Conservation (phyloP, 2,113 vertebrate species). For the Trochalopteron elliotii region DNA sequence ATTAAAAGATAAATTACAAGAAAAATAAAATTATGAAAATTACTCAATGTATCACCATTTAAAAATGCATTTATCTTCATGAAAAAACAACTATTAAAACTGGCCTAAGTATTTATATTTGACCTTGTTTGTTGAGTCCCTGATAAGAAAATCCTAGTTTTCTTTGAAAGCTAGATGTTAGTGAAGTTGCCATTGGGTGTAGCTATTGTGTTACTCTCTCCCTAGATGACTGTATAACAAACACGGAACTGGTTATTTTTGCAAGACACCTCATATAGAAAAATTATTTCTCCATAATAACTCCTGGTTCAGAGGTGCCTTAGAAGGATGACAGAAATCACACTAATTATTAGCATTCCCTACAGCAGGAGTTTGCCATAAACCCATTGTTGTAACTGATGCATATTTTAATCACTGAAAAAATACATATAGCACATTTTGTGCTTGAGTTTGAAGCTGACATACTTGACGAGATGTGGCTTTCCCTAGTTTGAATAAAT, state of each 20-base stretch:
- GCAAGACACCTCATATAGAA: not conserved
- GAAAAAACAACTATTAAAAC: not conserved
- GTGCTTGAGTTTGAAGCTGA: conserved; percentile 6
- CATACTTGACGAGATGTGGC: conserved; percentile 1
- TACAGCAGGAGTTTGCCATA: not conserved
- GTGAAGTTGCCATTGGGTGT: conserved; percentile 54
- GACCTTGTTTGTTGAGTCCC: not conserved
- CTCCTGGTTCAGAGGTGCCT: not conserved
- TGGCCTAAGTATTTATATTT: not conserved
- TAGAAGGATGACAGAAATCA: conserved; percentile 16
- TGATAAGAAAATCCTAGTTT: not conserved
- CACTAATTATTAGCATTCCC: conserved; percentile 3
- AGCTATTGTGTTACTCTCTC: conserved; percentile 45
- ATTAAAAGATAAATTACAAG: not conserved
- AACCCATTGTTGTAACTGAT: not conserved
- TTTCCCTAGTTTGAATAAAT: conserved; percentile 52
- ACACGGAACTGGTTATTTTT: not conserved
- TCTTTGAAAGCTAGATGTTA: not conserved
- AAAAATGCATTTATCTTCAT: not conserved
- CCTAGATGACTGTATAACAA: not conserved
- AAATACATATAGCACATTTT: not conserved
- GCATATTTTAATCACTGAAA: not conserved
- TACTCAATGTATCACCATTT: not conserved
- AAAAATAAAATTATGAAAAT: not conserved
- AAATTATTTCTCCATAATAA: not conserved